Percentiles rank a stretch among this genome's conserved stretches.
Conservation (phyloP, 1,140 invertebrate genomes). For the Stegodyphus mimosarum region DNA sequence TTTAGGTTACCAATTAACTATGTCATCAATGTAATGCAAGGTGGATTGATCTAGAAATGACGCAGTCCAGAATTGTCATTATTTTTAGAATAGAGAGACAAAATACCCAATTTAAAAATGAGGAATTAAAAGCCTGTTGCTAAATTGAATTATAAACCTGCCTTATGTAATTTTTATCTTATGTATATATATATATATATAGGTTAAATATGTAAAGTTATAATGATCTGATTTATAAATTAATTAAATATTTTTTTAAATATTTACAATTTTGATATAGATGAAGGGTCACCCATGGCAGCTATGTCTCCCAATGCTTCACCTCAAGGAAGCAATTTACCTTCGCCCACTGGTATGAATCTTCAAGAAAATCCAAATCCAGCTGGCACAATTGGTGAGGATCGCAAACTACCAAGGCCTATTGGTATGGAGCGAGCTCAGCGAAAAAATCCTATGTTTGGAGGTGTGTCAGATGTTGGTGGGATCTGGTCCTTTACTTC, state of each 20-base stretch:
- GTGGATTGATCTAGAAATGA: too few species aligned
- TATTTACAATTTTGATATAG: slow-evolving; percentile 31
- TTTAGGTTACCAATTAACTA: too few species aligned
- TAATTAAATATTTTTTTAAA: neutral
- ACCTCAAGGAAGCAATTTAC: slow-evolving; percentile 62
- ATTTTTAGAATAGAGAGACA: too few species aligned
- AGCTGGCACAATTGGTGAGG: slow-evolving; percentile 59
- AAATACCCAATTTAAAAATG: too few species aligned
- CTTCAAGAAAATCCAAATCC: slow-evolving; percentile 58
- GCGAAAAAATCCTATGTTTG: slow-evolving; percentile 60
- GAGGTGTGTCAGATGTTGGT: slow-evolving; percentile 48
- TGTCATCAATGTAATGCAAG: too few species aligned
- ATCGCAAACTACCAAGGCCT: slow-evolving; percentile 64
- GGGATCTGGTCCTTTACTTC: slow-evolving; percentile 56
- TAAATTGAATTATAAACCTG: too few species aligned
- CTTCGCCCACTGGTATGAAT: slow-evolving; percentile 62
- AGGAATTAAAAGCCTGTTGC: too few species aligned
- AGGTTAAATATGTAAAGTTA: too few species aligned
- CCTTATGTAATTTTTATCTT: too few species aligned
- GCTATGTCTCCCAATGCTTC: slow-evolving; percentile 59
- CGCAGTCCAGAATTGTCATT: too few species aligned
- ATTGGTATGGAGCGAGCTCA: slow-evolving; percentile 66
- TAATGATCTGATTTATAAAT: too few species aligned
- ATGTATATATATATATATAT: too few species aligned
- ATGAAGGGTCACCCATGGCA: slow-evolving; percentile 59